Evolutionary conservation across 2,113 vertebrate genomes (phyloP), one percentile per base, ranked within the genome.

Genomic region (Abramis brama): DNA sequence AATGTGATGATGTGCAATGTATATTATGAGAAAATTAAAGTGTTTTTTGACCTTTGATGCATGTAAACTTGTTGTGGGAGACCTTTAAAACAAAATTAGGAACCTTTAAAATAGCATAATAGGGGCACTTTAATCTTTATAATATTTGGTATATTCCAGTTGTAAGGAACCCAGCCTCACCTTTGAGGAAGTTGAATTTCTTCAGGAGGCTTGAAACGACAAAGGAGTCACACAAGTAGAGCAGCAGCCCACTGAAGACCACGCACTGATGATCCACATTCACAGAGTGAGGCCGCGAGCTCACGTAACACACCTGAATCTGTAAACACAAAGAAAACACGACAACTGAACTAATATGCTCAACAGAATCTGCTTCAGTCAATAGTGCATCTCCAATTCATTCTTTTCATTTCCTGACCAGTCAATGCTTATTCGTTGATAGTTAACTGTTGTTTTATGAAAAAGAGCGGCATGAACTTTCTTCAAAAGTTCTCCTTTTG

Each of bases 211-310:
- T 96, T 21, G 98, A 96, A 12, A 96, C 96, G 0, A 99, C 97
- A 0, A 98, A 99, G 89, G 98, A 99, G 95, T 99, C 97, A 0
- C 98, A 99, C 92, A 99, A 96, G 91, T 99, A 99, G 88, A 99
- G 94, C 86, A 99, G 95, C 23, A 99, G 96, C 10, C 98, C 98
- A 4, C 98, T 98, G 95, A 99, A 99, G 90, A 96, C 94, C 89
- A 98, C 94, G 6, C 96, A 96, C 87, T 97, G 95, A n/a, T 95
- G 97, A 91, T 90, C 96, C 93, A 96, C 95, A 55, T 98, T 98
- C 89, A 96, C 96, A 19, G 98, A 98, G 94, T 99, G 98, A 15
- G 98, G 97, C 81, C 97, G 96, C 89, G 98, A 99, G 91, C 96
- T 99, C 50, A 99, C 64, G 77, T 98, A 99, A 92, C 96, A 99